phyloP scores from a whole-genome alignment of 2,113 vertebrate genomes.

The Noturus placidus region DNA sequence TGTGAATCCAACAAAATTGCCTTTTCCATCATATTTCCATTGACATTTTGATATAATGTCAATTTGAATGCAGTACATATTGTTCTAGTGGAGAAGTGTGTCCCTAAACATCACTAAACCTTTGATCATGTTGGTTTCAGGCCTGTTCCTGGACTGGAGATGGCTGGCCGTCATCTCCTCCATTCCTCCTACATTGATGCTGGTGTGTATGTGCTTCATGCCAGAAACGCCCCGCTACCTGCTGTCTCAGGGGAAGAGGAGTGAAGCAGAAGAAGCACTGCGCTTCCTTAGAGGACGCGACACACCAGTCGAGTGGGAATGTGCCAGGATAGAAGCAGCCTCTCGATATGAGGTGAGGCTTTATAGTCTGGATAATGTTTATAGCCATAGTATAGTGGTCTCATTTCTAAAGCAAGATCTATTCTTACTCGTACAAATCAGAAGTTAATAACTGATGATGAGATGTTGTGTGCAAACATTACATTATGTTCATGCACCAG shows the following conservation, averaged over 20 bases:
- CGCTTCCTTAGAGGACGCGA: constrained; percentile 83
- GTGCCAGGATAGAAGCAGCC: constrained; percentile 71
- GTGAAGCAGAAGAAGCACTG: constrained; percentile 79
- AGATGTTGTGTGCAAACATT: neutral
- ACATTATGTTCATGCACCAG: neutral
- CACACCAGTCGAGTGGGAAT: constrained; percentile 76
- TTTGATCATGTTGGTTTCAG: constrained; percentile 56
- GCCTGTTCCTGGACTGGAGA: constrained; percentile 80
- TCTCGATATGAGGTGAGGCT: constrained; percentile 73
- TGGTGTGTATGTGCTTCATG: constrained; percentile 86
- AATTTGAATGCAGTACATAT: neutral
- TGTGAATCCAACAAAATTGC: neutral
- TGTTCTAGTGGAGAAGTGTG: neutral
- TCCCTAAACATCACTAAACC: neutral
- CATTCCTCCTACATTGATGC: constrained; percentile 77
- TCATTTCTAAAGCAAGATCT: neutral
- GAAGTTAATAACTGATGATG: neutral
- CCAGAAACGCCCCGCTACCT: constrained; percentile 89
- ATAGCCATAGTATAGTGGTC: neutral
- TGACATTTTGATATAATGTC: neutral
- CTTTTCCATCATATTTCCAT: neutral
- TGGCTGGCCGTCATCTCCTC: constrained; percentile 88
- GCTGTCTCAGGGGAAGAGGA: constrained; percentile 70
- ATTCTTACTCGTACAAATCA: neutral
- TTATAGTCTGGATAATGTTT: neutral